phyloP scores from a whole-genome alignment of 1,140 invertebrate species.

The Temnothorax longispinosus region DNA sequence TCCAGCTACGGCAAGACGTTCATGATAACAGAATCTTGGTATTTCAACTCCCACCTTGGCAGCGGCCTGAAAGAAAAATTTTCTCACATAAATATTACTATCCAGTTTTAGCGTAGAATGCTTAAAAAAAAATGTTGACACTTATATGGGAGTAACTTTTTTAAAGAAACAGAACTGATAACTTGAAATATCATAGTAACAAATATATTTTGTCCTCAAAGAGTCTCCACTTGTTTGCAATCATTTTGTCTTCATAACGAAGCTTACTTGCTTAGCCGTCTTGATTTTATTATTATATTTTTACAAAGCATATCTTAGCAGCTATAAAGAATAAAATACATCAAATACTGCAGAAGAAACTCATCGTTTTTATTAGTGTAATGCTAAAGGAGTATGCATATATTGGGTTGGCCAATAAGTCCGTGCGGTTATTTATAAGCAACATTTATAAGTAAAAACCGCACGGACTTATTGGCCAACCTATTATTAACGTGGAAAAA shows the following conservation, averaged over 20 bases:
- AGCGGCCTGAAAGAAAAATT: constrained; percentile 91
- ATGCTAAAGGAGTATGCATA: background rate
- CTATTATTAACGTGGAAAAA: too few relatives aligned
- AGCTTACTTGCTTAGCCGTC: background rate
- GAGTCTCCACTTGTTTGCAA: background rate
- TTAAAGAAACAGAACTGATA: too few relatives aligned
- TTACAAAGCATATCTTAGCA: background rate
- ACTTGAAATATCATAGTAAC: too few relatives aligned
- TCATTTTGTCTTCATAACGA: background rate
- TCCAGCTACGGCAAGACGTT: constrained; percentile 98
- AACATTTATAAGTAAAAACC: too few relatives aligned
- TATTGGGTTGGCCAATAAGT: too few relatives aligned
- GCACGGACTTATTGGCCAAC: too few relatives aligned
- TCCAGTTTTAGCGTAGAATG: too few relatives aligned
- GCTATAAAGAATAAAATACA: background rate
- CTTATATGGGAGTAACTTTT: too few relatives aligned
- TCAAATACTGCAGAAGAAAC: background rate
- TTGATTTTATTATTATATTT: background rate
- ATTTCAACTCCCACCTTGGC: constrained; percentile 98
- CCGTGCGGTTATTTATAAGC: too few relatives aligned
- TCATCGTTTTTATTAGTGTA: background rate
- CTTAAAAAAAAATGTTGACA: too few relatives aligned
- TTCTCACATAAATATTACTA: background rate
- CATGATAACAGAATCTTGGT: constrained; percentile 99
- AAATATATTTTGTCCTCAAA: too few relatives aligned